A percentile compares a stretch with the other conserved stretches of the same genome.
Conservation (phyloP, 2,113 vertebrate species). For the Cardinalis cardinalis region DNA sequence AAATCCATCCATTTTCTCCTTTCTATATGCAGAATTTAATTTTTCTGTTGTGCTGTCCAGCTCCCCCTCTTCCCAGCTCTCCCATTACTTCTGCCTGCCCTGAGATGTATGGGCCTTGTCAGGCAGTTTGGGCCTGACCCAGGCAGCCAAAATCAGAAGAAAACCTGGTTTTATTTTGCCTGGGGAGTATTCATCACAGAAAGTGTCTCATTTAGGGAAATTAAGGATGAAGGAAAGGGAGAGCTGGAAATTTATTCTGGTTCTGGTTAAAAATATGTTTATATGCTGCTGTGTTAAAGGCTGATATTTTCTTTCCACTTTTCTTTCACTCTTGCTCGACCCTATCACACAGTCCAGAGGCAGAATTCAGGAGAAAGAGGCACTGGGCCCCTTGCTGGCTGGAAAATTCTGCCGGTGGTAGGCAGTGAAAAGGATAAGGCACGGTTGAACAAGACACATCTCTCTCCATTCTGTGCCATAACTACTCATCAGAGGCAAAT, state of each 20-base stretch:
- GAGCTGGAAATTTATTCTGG: slow-evolving; percentile 41
- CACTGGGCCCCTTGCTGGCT: neutral
- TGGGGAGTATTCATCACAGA: slow-evolving; percentile 62
- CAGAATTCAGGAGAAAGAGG: neutral
- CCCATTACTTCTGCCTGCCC: neutral
- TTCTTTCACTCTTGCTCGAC: neutral
- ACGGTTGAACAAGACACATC: neutral
- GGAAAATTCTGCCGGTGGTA: neutral
- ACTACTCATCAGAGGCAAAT: neutral
- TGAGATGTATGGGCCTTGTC: neutral
- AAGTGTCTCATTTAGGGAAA: slow-evolving; percentile 63
- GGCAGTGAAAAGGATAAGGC: neutral
- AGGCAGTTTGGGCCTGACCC: slow-evolving; percentile 39
- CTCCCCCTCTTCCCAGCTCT: neutral
- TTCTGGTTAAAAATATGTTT: slow-evolving; percentile 27
- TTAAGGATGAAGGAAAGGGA: slow-evolving; percentile 49
- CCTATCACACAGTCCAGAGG: neutral
- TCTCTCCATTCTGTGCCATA: neutral
- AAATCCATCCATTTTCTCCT: neutral
- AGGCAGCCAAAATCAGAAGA: slow-evolving; percentile 63
- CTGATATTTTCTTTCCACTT: neutral
- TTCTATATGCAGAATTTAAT: slow-evolving; percentile 6
- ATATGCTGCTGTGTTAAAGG: neutral
- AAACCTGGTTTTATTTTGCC: slow-evolving; percentile 64
- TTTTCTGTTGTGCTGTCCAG: neutral